phyloP scores from a whole-genome alignment of 2,113 vertebrate species.

The Chlorodrepanis virens region DNA sequence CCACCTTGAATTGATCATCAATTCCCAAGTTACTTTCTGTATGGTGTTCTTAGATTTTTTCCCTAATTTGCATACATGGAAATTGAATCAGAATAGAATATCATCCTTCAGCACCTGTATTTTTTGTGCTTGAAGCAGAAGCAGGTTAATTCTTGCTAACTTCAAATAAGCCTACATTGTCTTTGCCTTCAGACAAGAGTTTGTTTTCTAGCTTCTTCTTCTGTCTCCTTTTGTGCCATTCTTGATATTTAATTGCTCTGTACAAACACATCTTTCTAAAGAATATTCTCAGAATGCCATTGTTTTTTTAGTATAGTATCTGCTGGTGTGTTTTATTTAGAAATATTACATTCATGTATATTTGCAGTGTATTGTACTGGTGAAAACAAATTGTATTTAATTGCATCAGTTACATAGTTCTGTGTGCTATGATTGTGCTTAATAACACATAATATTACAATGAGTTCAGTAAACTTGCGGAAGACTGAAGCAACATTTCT shows the following conservation, averaged over 20 bases:
- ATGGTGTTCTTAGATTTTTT: background rate
- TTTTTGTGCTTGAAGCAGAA: background rate
- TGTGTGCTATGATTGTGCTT: background rate
- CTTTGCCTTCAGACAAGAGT: background rate
- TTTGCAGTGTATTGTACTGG: background rate
- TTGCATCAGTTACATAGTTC: background rate
- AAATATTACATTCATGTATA: background rate
- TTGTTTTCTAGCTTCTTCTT: background rate
- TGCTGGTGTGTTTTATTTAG: background rate
- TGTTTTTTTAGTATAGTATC: background rate
- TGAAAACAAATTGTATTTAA: background rate
- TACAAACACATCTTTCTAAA: background rate
- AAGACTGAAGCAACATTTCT: background rate
- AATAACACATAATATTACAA: background rate
- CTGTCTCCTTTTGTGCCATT: background rate
- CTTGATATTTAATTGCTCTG: background rate
- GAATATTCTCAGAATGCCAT: accelerated
- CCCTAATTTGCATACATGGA: background rate
- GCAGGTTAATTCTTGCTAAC: background rate
- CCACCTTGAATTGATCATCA: background rate
- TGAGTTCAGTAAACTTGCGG: background rate
- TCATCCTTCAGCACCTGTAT: background rate
- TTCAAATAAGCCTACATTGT: background rate
- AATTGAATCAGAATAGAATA: background rate
- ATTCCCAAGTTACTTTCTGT: background rate